A percentile compares a stretch with the other conserved stretches of the same genome.
phyloP scores from a whole-genome alignment of 2,888 invertebrate species.

The Leptinotarsa tumamoca region DNA sequence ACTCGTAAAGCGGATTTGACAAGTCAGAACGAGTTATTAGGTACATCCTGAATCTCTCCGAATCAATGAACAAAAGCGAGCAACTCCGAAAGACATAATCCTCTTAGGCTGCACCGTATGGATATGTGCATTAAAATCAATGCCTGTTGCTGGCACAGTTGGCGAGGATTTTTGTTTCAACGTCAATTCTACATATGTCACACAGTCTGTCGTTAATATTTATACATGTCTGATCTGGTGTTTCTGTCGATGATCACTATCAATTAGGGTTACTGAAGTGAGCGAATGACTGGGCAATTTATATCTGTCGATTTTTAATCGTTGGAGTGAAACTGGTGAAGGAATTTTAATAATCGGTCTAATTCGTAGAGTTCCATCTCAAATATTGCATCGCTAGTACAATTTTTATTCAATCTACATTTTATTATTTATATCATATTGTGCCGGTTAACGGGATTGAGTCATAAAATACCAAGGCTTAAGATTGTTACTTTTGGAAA shows the following conservation, averaged over 20 bases:
- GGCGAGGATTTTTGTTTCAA: slow-evolving; percentile 30
- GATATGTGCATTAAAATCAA: slow-evolving; percentile 33
- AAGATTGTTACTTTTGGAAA: too few species aligned
- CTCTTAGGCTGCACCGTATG: slow-evolving; percentile 43
- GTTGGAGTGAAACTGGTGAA: too few species aligned
- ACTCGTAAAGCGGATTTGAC: slow-evolving; percentile 43
- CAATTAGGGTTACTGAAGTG: slow-evolving; percentile 9
- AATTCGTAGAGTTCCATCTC: too few species aligned
- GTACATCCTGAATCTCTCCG: slow-evolving; percentile 37
- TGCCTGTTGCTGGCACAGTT: slow-evolving; percentile 32
- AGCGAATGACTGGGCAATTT: not conserved
- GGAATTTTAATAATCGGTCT: too few species aligned
- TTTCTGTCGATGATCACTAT: slow-evolving; percentile 3
- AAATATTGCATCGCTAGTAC: too few species aligned
- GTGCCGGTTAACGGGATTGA: too few species aligned
- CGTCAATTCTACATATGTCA: slow-evolving; percentile 20
- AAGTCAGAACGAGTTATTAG: slow-evolving; percentile 47
- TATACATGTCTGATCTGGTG: not conserved
- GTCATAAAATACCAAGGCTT: too few species aligned
- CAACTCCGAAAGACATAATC: slow-evolving; percentile 38
- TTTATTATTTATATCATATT: too few species aligned
- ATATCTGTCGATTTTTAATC: not conserved
- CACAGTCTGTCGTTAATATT: slow-evolving; percentile 3
- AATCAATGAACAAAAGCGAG: slow-evolving; percentile 38
- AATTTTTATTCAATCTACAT: too few species aligned